phyloP scores from a whole-genome alignment of 2,888 invertebrate species.

The Deilephila elpenor region DNA sequence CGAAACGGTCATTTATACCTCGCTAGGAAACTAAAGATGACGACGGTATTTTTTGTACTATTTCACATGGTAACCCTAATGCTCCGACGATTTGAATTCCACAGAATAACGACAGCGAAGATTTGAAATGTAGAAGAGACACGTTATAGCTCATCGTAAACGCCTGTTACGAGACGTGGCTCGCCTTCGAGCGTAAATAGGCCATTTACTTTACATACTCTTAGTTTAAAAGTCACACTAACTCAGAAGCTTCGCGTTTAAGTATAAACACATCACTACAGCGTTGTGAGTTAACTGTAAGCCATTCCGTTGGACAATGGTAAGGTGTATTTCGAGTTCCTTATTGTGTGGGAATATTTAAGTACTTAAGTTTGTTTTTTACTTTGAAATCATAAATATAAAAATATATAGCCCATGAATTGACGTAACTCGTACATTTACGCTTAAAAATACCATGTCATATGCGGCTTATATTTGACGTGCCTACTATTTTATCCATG shows the following conservation, averaged over 20 bases:
- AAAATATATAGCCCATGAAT: not conserved
- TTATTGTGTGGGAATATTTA: slow-evolving; percentile 6
- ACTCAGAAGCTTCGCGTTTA: not conserved
- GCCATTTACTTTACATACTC: slow-evolving; percentile 23
- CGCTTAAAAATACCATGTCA: too few species aligned
- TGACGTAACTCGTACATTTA: not conserved
- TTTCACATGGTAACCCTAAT: slow-evolving; percentile 28
- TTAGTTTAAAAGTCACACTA: not conserved
- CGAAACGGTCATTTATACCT: not conserved
- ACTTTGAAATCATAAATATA: not conserved
- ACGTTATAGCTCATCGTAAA: slow-evolving; percentile 54
- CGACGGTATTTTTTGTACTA: not conserved
- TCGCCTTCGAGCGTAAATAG: slow-evolving; percentile 34
- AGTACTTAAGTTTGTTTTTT: not conserved
- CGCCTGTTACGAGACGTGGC: slow-evolving; percentile 31
- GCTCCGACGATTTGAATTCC: slow-evolving; percentile 49
- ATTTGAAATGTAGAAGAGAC: slow-evolving; percentile 52
- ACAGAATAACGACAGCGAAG: slow-evolving; percentile 49
- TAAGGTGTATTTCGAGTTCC: slow-evolving; percentile 5
- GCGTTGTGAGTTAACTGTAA: slow-evolving; percentile 8
- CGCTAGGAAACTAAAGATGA: not conserved
- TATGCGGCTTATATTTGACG: too few species aligned
- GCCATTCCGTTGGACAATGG: slow-evolving; percentile 5
- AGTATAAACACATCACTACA: slow-evolving; percentile 15
- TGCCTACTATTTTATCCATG: too few species aligned